Evolutionary conservation across 2,797 vertebrate species (phyloP), one percentile per base, ranked within the genome.

Genomic region (Enteromius afrohamiltoni): DNA sequence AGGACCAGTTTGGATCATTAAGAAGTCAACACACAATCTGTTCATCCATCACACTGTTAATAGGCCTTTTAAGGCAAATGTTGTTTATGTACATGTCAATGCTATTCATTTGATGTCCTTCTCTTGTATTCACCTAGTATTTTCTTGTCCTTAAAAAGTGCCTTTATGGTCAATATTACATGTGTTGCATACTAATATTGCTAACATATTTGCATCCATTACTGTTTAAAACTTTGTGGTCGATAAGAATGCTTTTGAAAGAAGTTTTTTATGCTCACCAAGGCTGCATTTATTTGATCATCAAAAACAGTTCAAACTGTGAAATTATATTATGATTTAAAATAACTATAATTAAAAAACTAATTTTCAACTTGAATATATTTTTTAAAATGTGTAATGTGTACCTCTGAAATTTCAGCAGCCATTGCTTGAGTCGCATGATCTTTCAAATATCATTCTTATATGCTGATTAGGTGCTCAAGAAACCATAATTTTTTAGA

Each of bases 61-160:
- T 55, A 67, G 26, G 47, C 70, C 71, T 80, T 65, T 71, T 55
- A 60, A 67, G 47, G 19, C 16, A 17, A 68, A 77, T 75, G 62
- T 26, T 76, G 78, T 60, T 31, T 49, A 53, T 45, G 31, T 68
- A 13, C 77, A 69, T 55, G 29, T 40, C 65, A 37, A 11, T 79
- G 14, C 6, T 62, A 69, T 70, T 49, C 37, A 26, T n/a, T 26
- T 42, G 3, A 42, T 71, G n/a, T 55, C 10, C 10, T 0, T 14
- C 31, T 51, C 4, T 55, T 31, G 17, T 83, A 76, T 76, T 76
- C 11, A 17, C 45, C 80, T 83, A 42, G 60, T 53, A 64, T 83
- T 69, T 77, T 49, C 1, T 31, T 76, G 60, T 26, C 62, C 29
- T 67, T 65, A 75, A n/a, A 51, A 70, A 80, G 17, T 81, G 26